Evolutionary conservation across 2,888 invertebrate species (phyloP).

Genomic region (Oxystoma pomonae): DNA sequence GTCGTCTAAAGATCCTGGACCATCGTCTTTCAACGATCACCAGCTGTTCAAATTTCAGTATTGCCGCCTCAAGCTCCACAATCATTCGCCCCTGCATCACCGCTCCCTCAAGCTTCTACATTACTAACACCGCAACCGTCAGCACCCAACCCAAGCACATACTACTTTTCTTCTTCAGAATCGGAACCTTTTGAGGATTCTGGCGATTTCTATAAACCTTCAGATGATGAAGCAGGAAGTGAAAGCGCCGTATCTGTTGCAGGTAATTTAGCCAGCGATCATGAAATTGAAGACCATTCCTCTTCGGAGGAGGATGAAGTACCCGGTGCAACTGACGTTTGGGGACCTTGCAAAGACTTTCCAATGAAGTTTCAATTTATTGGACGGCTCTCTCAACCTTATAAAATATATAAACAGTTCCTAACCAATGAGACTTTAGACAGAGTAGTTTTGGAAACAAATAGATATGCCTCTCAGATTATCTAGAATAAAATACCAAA

Average conservation of each 20-base stretch:
- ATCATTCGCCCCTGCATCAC: background rate
- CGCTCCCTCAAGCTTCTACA: too few species aligned
- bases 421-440: slow-evolving; percentile 6
- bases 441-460: too few species aligned
- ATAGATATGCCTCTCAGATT: too few species aligned
- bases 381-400: slow-evolving; percentile 3
- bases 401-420: slow-evolving; percentile 2
- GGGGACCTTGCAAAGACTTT: slow-evolving; percentile 8
- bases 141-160: background rate
- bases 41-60: too few species aligned
- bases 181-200: slow-evolving; percentile 11
- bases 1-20: too few species aligned
- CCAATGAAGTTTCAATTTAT: slow-evolving; percentile 6
- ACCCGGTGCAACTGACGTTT: background rate
- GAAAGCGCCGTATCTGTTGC: background rate
- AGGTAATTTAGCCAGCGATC: background rate
- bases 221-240: slow-evolving; percentile 4
- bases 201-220: slow-evolving; percentile 11
- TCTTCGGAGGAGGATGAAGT: background rate
- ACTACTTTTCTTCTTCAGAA: slow-evolving; percentile 2
- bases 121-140: background rate
- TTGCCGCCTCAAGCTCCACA: background rate
- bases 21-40: too few species aligned
- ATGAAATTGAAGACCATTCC: background rate
- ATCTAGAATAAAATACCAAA: too few species aligned